A percentile compares a stretch with the other conserved stretches of the same genome.
Conservation (phyloP, 2,797 vertebrate species). For the Oreonectes daqikongensis region DNA sequence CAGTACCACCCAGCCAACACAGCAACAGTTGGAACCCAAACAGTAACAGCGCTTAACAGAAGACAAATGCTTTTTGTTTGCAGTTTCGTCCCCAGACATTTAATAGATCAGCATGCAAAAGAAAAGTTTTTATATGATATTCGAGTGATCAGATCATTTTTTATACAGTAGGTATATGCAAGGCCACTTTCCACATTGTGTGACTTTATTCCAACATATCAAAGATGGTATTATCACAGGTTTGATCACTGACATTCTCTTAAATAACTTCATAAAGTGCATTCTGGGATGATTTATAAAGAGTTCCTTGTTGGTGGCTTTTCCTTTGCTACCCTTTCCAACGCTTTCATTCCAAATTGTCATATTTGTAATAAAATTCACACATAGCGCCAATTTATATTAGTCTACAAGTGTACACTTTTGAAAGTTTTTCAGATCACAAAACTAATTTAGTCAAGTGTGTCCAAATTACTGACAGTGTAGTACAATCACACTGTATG, state of each 20-base stretch:
- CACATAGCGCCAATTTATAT: neutral
- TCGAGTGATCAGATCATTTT: neutral
- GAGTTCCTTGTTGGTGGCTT: neutral
- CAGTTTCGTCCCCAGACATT: constrained; percentile 21
- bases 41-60: constrained; percentile 45
- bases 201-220: too few species aligned
- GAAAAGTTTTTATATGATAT: neutral
- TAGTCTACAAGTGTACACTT: neutral
- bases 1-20: constrained; percentile 45
- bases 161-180: neutral
- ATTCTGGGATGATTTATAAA: neutral
- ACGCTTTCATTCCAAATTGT: neutral
- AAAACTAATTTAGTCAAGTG: neutral
- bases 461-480: neutral
- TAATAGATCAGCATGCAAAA: constrained; percentile 17
- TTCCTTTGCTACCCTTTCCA: neutral
- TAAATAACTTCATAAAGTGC: too few species aligned
- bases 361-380: neutral
- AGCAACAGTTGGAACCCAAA: constrained; percentile 51
- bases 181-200: neutral
- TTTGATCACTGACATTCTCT: too few species aligned
- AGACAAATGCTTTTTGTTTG: constrained; percentile 45
- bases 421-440: neutral
- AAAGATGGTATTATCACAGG: too few species aligned
- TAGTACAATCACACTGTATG: neutral